These are phyloP conservation scores for Sebastes iracundus DNA, from an alignment of 2,797 vertebrate genomes.

Conservation along the genomic window DNA sequence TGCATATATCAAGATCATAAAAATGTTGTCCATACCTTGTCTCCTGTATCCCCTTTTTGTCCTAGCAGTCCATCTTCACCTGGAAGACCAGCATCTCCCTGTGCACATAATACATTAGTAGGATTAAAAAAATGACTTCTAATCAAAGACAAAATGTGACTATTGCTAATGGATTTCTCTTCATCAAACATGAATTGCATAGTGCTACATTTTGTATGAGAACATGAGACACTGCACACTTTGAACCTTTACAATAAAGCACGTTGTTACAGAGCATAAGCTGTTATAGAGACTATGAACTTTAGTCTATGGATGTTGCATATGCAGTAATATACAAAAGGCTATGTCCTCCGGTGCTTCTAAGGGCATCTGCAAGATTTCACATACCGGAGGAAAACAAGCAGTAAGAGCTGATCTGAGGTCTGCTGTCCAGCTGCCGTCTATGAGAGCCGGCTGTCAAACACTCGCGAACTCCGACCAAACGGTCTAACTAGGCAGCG, in stretches of 20 bases:
- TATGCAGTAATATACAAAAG: neutral
- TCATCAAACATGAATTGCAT: neutral
- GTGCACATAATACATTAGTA: slow-evolving; percentile 35
- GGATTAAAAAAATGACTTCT: neutral
- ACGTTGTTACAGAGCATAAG: neutral
- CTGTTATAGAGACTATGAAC: neutral
- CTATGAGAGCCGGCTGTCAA: too few species aligned
- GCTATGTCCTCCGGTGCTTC: neutral
- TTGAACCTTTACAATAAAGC: neutral
- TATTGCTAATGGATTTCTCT: neutral
- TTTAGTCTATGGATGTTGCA: neutral
- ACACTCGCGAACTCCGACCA: too few species aligned
- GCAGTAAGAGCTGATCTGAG: too few species aligned
- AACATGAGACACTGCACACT: neutral
- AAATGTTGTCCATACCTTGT: slow-evolving; percentile 77
- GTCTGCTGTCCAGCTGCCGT: too few species aligned
- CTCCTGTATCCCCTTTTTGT: slow-evolving; percentile 86
- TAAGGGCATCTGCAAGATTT: fast-evolving
- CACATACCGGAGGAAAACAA: too few species aligned
- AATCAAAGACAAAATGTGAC: neutral
- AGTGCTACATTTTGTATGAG: neutral
- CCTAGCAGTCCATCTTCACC: slow-evolving; percentile 83
- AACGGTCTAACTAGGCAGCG: too few species aligned
- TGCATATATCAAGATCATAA: neutral
- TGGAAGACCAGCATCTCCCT: slow-evolving; percentile 88